Conservation (phyloP, 1,140 invertebrate species). For the Lasaia peninsularis region DNA sequence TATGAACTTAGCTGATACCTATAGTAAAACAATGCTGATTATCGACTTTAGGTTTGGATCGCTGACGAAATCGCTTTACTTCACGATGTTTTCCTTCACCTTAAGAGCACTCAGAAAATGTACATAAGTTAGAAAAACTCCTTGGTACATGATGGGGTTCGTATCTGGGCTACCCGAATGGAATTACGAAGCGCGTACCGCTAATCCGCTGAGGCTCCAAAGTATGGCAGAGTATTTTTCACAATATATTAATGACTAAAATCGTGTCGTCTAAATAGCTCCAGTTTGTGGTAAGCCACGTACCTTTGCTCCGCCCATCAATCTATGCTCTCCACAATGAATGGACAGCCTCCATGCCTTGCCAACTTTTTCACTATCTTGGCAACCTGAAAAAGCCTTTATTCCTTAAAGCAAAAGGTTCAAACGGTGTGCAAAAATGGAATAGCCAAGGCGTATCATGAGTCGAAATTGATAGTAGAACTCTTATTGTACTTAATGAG, state of each 20-base stretch:
- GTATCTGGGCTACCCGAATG: no score
- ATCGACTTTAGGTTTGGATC: no score
- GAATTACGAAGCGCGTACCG: no score
- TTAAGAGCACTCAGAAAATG: no score
- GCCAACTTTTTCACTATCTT: slow-evolving; percentile 28
- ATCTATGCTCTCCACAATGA: slow-evolving; percentile 67
- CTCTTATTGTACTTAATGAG: slow-evolving; percentile 65
- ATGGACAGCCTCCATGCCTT: slow-evolving; percentile 52
- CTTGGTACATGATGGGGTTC: no score
- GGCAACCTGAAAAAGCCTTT: slow-evolving; percentile 28
- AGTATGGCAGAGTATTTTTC: neutral
- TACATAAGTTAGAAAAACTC: no score
- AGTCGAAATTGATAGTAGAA: slow-evolving; percentile 62
- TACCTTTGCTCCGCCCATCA: slow-evolving; percentile 60
- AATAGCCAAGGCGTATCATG: slow-evolving; percentile 38
- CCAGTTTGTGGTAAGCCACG: slow-evolving; percentile 51
- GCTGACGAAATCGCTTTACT: no score
- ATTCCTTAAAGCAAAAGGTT: slow-evolving; percentile 23
- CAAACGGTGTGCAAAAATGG: slow-evolving; percentile 20
- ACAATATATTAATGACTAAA: neutral
- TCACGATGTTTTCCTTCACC: no score
- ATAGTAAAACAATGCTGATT: no score
- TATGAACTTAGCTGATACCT: no score
- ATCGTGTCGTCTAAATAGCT: slow-evolving; percentile 40
- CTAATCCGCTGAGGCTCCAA: no score